phyloP scores from a whole-genome alignment of 2,797 vertebrate species.

The Corythornis leucogaster region DNA sequence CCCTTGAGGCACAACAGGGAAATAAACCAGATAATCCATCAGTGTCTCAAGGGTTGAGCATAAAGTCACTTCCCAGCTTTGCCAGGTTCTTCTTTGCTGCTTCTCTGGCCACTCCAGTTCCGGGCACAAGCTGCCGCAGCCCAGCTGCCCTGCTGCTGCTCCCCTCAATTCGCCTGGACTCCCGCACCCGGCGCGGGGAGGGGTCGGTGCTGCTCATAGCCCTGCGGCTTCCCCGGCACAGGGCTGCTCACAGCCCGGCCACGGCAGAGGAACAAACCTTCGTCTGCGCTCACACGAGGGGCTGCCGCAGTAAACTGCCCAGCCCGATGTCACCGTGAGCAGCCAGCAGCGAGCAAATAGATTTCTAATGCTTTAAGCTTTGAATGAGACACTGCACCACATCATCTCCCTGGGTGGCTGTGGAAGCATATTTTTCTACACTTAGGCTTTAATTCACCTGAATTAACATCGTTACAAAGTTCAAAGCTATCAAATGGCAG shows the following conservation, averaged over 20 bases:
- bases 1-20: not conserved
- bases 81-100: not conserved
- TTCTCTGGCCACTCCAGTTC: not conserved
- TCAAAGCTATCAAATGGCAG: not conserved
- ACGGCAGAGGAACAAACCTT: not conserved
- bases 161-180: not conserved
- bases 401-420: not conserved
- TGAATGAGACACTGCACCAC: not conserved
- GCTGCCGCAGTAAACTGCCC: not conserved
- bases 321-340: not conserved
- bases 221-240: not conserved
- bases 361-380: not conserved
- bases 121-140: rapidly evolving
- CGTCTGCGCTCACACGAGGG: not conserved
- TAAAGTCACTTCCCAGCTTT: not conserved
- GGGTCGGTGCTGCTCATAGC: not conserved
- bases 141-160: not conserved
- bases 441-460: not conserved
- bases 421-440: not conserved
- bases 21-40: not conserved
- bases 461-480: not conserved
- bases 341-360: not conserved
- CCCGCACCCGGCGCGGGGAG: not conserved
- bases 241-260: not conserved
- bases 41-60: not conserved